Evolutionary conservation across 2,888 invertebrate genomes (phyloP).

Genomic region (Acrocera orbiculus): DNA sequence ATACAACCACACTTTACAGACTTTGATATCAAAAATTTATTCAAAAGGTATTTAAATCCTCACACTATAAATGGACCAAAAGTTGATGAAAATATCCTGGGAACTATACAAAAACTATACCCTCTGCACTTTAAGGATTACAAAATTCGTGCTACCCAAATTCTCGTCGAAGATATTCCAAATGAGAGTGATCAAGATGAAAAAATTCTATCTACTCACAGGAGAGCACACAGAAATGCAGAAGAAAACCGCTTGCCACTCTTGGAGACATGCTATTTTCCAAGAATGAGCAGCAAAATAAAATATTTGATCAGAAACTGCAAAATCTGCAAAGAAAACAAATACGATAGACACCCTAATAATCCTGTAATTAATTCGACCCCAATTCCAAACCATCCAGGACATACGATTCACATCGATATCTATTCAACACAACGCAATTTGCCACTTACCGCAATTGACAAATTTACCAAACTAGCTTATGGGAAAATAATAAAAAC

Average conservation of each 20-base stretch:
- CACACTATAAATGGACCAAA: background rate
- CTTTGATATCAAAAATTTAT: background rate
- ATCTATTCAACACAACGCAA: too few relatives aligned
- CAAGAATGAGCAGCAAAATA: background rate
- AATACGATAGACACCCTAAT: background rate
- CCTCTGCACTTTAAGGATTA: background rate
- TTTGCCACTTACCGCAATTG: too few relatives aligned
- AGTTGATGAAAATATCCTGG: background rate
- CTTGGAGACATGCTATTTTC: background rate
- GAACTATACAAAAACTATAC: background rate
- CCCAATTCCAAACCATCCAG: background rate
- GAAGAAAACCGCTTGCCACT: background rate
- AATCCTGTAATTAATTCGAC: background rate
- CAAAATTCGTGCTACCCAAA: background rate
- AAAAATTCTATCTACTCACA: background rate
- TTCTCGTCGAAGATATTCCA: background rate
- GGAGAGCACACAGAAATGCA: slow-evolving; percentile 1
- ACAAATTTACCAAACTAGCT: too few relatives aligned
- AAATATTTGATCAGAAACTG: background rate
- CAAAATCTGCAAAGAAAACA: background rate
- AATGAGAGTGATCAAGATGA: slow-evolving; percentile 1
- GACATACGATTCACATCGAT: background rate
- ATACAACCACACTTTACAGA: background rate
- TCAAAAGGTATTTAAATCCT: slow-evolving; percentile 1
- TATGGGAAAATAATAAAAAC: too few relatives aligned